Evolutionary conservation across 2,113 vertebrate genomes (phyloP).

Genomic region (Urocolius indicus): DNA sequence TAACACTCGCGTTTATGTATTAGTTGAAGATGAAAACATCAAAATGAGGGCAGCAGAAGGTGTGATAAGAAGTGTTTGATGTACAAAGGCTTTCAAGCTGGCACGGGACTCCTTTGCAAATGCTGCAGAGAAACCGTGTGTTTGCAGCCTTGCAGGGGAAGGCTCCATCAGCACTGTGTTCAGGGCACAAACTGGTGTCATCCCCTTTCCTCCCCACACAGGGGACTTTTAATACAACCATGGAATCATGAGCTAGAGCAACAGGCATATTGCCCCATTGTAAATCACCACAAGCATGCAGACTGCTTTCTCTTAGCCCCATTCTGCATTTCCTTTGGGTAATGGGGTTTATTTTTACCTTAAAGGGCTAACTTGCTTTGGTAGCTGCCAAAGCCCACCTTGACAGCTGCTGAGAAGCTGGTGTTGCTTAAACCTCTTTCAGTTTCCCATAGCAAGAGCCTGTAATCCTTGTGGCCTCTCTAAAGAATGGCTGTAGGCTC

Average conservation of each 20-base stretch:
- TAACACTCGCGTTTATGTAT: not conserved
- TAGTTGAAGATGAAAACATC: not conserved
- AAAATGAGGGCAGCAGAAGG: not conserved
- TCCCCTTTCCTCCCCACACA: not conserved
- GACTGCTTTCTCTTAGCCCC: not conserved
- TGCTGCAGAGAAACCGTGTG: not conserved
- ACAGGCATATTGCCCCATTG: accelerated
- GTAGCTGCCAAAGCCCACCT: not conserved
- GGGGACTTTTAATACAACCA: not conserved
- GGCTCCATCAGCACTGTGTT: not conserved
- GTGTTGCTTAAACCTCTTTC: not conserved
- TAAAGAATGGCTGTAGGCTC: not conserved
- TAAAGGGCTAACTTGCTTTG: not conserved
- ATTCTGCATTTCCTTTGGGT: not conserved
- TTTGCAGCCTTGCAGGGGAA: not conserved
- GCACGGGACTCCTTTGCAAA: not conserved
- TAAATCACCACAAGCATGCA: not conserved
- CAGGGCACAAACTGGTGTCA: not conserved
- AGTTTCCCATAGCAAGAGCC: not conserved
- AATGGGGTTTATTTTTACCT: not conserved
- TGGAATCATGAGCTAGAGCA: not conserved
- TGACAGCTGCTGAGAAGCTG: not conserved
- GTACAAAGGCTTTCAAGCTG: not conserved
- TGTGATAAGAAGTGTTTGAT: not conserved
- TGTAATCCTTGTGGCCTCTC: not conserved